Evolutionary conservation across 2,888 invertebrate genomes (phyloP), one percentile per base, ranked within the genome.

Genomic region (Drosophila falleni): DNA sequence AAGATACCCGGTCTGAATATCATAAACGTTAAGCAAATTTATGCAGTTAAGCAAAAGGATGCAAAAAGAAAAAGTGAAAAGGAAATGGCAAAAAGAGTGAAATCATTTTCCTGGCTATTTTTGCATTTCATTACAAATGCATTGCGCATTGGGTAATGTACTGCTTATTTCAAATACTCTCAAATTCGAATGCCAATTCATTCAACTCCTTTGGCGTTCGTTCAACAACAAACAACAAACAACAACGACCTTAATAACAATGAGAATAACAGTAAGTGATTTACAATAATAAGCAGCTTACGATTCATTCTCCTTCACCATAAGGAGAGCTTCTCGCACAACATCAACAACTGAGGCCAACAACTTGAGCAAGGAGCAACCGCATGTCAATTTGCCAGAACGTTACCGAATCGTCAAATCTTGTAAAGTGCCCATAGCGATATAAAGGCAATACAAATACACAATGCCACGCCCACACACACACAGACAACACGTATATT

Each of bases 261-360:
- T 33, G 44, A 26, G 35, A 50, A 41, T 35, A 11, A 15, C 46
- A 53, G 42, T 15, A 58, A 55, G 49, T 78, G 65, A 68, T 61
- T 78, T 68, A 62, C 64, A 69, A 46, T 41, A 65, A 39, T 70
- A 74, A 82, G 87, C 83, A 41, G 77, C 80, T 85, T 81, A 81
- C 35, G 16, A 19, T 67, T 15, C 46, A 19, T 67, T 15, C 46
- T 55, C 11, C 26, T 1, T 19, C 23, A 9, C 39, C 54, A 74
- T n/a, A 47, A 56, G 46, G 10, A 44, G 42, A n/a, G 6, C 44
- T 13, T 8, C 35, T 50, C 9, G 37, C 33, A 31, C 13, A 44
- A 15, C 44, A 53, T 11, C 63, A 59, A 62, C 46, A 41, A 56
- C 19, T 23, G 58, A 31, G 19, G 26, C 47, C 23, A 69, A 37